Conservation (phyloP, 2,797 vertebrate species). For the Loris lydekkerianus region DNA sequence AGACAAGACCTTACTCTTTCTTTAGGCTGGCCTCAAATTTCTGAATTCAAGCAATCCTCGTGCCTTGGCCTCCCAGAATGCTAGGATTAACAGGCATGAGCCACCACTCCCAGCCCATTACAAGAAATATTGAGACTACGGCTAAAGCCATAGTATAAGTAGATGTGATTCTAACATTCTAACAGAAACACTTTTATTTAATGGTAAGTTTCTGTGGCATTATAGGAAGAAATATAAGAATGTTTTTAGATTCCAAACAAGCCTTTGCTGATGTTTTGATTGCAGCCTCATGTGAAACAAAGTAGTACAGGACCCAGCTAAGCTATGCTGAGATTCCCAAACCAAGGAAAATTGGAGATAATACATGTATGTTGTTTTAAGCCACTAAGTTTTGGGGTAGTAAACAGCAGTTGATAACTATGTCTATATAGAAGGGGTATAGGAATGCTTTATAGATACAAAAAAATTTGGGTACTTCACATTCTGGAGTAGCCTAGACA, state of each 20-base stretch:
- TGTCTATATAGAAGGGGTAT: neutral
- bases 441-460: constrained; percentile 30
- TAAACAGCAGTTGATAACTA: neutral
- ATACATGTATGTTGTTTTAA: neutral
- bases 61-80: no score
- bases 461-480: neutral
- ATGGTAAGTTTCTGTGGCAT: neutral
- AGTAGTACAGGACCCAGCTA: neutral
- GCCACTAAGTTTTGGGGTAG: neutral
- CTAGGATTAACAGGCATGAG: no score
- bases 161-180: neutral
- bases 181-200: neutral
- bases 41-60: no score
- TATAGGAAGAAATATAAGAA: neutral
- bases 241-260: neutral
- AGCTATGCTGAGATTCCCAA: neutral
- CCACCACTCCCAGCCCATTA: neutral
- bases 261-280: neutral
- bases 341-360: neutral
- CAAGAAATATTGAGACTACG: neutral
- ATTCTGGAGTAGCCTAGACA: neutral
- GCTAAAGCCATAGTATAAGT: neutral
- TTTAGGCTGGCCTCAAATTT: no score
- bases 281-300: neutral
- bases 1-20: no score